Evolutionary conservation across 1,140 invertebrate genomes (phyloP).

Genomic region (Venturia canescens): DNA sequence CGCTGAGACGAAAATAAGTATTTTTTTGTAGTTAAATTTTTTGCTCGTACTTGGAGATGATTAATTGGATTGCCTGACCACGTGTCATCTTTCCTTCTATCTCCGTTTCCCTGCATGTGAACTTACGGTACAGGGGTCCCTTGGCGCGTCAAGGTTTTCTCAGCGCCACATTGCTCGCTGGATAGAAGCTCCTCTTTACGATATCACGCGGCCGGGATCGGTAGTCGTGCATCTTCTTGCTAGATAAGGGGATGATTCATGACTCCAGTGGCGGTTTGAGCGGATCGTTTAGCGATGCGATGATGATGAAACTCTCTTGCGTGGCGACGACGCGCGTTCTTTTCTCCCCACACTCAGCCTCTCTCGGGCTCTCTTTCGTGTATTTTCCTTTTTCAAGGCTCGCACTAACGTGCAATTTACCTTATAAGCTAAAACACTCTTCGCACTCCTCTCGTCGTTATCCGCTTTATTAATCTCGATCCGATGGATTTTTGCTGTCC

Average conservation of each 20-base stretch:
- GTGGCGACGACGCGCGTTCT: conserved; percentile 19
- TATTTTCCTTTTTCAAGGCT: not conserved
- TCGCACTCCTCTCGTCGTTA: not conserved
- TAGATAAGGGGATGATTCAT: conserved; percentile 68
- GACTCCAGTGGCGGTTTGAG: conserved; percentile 54
- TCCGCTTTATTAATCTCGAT: conserved; percentile 7
- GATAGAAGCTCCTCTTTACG: conserved; percentile 32
- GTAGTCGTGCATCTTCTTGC: conserved; percentile 67
- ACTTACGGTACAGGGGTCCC: too few species aligned
- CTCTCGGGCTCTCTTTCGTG: too few species aligned
- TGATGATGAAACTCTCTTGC: conserved; percentile 57
- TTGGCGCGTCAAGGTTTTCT: conserved; percentile 17
- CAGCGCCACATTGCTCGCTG: conserved; percentile 1
- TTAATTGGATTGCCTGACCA: too few species aligned
- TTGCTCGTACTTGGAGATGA: too few species aligned
- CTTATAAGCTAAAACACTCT: not conserved
- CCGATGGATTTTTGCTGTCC: too few species aligned
- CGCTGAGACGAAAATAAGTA: too few species aligned
- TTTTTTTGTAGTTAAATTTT: too few species aligned
- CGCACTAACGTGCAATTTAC: conserved; percentile 26
- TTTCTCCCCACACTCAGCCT: not conserved
- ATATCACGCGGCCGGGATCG: conserved; percentile 56
- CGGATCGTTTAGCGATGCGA: conserved; percentile 57
- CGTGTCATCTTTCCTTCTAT: not conserved
- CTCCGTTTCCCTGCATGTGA: not conserved